phyloP scores from a whole-genome alignment of 1,140 invertebrate species.

The Drosophila serrata region DNA sequence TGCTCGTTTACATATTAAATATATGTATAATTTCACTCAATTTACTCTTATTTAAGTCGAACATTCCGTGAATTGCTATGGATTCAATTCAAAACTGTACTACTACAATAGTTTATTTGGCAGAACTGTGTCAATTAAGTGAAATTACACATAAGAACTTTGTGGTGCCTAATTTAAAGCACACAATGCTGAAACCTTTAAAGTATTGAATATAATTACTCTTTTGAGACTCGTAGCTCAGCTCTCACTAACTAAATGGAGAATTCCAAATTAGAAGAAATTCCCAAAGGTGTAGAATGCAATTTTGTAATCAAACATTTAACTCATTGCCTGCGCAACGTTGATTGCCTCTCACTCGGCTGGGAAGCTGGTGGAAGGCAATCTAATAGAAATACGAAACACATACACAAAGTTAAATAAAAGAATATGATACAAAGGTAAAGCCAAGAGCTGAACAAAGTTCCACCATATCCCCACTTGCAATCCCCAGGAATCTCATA shows the following conservation, averaged over 20 bases:
- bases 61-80: background rate
- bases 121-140: too few relatives aligned
- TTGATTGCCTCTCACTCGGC: constrained; percentile 47
- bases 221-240: constrained; percentile 4
- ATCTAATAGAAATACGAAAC: constrained; percentile 58
- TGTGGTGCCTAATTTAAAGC: background rate
- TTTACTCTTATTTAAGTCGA: too few relatives aligned
- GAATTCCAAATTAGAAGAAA: constrained; percentile 35
- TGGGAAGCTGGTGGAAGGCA: constrained; percentile 25
- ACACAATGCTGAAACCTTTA: background rate
- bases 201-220: background rate
- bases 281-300: constrained; percentile 50
- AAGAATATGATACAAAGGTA: constrained; percentile 65
- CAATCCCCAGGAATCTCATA: constrained; percentile 23
- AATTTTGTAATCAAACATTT: constrained; percentile 65
- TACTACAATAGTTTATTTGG: background rate
- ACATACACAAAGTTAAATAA: constrained; percentile 44
- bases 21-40: background rate
- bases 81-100: background rate
- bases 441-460: constrained; percentile 66
- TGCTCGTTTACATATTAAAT: background rate
- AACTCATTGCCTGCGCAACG: constrained; percentile 51
- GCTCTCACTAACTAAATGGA: constrained; percentile 26
- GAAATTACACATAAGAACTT: too few relatives aligned
- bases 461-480: constrained; percentile 28